These are phyloP conservation scores for Callimico goeldii DNA, from an alignment of 2,797 vertebrate genomes.

Conservation along the genomic window DNA sequence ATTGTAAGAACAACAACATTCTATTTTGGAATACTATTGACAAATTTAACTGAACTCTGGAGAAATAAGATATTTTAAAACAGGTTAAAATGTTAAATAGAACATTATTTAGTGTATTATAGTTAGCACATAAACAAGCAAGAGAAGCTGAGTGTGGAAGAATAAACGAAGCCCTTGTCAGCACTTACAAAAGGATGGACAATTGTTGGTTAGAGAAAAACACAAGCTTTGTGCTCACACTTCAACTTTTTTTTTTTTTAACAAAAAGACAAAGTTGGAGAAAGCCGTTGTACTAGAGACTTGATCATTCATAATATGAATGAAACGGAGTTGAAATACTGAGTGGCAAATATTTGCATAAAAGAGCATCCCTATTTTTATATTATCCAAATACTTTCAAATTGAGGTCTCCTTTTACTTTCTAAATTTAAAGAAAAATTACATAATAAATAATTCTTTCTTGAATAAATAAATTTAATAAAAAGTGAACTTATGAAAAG, in stretches of 20 bases:
- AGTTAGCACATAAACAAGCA: not conserved
- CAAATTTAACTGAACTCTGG: not conserved
- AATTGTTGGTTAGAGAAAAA: not conserved
- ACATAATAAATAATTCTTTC: not conserved
- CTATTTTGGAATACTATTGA: not conserved
- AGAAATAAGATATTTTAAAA: not conserved
- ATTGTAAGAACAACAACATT: not conserved
- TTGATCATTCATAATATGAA: conserved; percentile 16
- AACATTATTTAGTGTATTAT: not conserved
- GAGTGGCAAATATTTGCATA: not conserved
- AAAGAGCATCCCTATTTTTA: not conserved
- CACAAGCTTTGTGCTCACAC: not conserved
- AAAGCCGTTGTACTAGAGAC: not conserved
- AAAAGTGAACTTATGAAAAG: not conserved
- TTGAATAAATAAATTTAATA: conserved; percentile 22
- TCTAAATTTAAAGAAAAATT: conserved; percentile 19
- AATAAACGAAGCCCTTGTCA: not conserved
- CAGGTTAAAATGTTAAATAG: not conserved
- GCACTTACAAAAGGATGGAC: not conserved
- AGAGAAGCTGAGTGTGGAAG: not conserved
- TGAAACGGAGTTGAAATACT: not conserved
- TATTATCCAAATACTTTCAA: conserved; percentile 23
- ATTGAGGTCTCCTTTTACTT: not conserved
- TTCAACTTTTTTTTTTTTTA: not conserved
- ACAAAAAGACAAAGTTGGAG: conserved; percentile 10